phyloP scores from a whole-genome alignment of 2,113 vertebrate genomes.

The Dasyornis broadbenti region DNA sequence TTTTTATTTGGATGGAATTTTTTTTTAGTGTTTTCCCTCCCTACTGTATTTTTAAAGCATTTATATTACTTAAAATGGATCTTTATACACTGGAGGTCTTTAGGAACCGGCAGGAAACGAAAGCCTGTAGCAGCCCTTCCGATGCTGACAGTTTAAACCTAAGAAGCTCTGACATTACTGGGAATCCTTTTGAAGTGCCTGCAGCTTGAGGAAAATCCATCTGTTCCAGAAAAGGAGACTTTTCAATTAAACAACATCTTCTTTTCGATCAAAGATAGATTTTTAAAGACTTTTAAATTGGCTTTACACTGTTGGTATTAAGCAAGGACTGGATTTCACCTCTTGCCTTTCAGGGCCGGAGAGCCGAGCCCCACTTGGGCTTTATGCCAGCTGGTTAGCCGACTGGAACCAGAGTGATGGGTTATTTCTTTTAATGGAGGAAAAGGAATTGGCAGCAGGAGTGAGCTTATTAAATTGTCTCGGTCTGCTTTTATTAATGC shows the following conservation, averaged over 20 bases:
- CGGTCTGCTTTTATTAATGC: not conserved
- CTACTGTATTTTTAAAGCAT: slow-evolving; percentile 34
- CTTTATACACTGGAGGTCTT: slow-evolving; percentile 22
- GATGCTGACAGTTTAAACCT: slow-evolving; percentile 43
- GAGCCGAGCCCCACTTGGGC: not conserved
- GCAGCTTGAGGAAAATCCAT: slow-evolving; percentile 38
- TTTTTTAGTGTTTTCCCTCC: not conserved
- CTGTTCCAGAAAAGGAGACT: slow-evolving; percentile 56
- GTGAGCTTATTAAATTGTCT: slow-evolving; percentile 52
- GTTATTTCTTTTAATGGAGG: slow-evolving; percentile 53
- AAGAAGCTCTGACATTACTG: slow-evolving; percentile 46
- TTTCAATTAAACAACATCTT: slow-evolving; percentile 65
- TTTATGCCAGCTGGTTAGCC: slow-evolving; percentile 27
- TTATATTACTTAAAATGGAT: slow-evolving; percentile 32
- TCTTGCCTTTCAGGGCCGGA: slow-evolving; percentile 24
- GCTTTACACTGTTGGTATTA: slow-evolving; percentile 49
- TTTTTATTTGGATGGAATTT: not conserved
- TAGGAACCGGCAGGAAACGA: slow-evolving; percentile 13
- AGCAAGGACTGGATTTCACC: slow-evolving; percentile 44
- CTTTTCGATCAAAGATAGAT: slow-evolving; percentile 59
- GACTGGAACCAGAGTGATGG: slow-evolving; percentile 4
- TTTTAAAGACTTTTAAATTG: slow-evolving; percentile 66
- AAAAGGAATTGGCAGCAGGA: slow-evolving; percentile 17
- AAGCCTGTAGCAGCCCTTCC: slow-evolving; percentile 21
- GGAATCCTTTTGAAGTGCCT: slow-evolving; percentile 54